phyloP scores from a whole-genome alignment of 1,140 invertebrate genomes.

The Drosophila kurseongensis region DNA sequence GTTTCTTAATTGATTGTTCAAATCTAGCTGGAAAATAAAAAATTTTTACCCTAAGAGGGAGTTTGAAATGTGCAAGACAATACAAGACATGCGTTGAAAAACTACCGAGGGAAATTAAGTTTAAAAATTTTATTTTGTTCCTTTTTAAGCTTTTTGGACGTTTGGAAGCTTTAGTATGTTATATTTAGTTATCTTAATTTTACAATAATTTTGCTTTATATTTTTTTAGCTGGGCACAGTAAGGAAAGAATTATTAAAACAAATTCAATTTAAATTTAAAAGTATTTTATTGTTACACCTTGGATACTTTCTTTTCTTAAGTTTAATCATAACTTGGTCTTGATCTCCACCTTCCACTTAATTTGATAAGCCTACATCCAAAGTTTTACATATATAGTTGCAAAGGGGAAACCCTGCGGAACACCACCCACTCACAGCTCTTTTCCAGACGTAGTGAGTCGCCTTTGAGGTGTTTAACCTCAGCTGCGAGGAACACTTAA shows the following conservation, averaged over 20 bases:
- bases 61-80: not conserved
- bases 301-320: not conserved
- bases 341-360: conserved; percentile 5
- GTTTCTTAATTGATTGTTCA: conserved; percentile 33
- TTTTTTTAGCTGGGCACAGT: too few species aligned
- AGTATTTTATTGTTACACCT: not conserved
- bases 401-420: not conserved
- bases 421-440: conserved; percentile 25
- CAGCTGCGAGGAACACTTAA: conserved; percentile 55
- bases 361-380: conserved; percentile 25
- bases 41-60: not conserved
- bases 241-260: too few species aligned
- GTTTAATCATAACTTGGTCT: not conserved
- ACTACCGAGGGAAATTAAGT: not conserved
- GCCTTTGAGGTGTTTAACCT: conserved; percentile 67
- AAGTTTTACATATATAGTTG: conserved; percentile 20
- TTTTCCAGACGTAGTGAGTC: conserved; percentile 16
- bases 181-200: not conserved
- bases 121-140: too few species aligned
- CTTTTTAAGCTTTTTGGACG: not conserved
- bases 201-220: too few species aligned
- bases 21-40: not conserved
- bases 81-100: not conserved
- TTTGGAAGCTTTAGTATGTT: not conserved
- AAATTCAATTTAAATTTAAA: too few species aligned